Evolutionary conservation across 2,888 invertebrate species (phyloP).

Genomic region (Tipula lateralis): DNA sequence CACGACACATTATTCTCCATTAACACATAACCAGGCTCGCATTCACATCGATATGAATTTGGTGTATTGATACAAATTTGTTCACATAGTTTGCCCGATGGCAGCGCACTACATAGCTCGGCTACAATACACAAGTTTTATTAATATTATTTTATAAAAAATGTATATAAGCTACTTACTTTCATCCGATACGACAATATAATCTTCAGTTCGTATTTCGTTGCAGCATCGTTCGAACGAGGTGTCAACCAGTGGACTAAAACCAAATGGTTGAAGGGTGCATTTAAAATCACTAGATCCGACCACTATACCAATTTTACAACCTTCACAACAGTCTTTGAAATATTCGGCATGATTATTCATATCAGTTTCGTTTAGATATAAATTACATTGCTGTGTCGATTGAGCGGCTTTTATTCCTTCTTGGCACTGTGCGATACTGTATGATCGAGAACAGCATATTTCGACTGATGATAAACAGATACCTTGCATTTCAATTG

Average conservation of each 20-base stretch:
- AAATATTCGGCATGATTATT: constrained; percentile 40
- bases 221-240: constrained; percentile 60
- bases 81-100: constrained; percentile 49
- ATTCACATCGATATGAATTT: constrained; percentile 54
- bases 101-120: not conserved
- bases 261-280: constrained; percentile 52
- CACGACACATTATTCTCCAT: constrained; percentile 54
- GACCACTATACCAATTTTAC: constrained; percentile 59
- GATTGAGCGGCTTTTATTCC: constrained; percentile 43
- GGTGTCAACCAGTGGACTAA: constrained; percentile 57
- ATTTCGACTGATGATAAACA: constrained; percentile 61
- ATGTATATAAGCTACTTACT: not conserved
- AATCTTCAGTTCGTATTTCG: constrained; percentile 32
- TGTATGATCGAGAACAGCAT: constrained; percentile 57
- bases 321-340: constrained; percentile 60
- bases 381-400: constrained; percentile 39
- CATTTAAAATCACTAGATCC: constrained; percentile 53
- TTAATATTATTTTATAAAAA: not conserved
- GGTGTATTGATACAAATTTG: constrained; percentile 56
- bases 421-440: constrained; percentile 45
- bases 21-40: constrained; percentile 50
- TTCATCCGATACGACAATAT: constrained; percentile 20
- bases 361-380: constrained; percentile 37
- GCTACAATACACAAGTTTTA: constrained; percentile 24
- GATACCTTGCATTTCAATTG: constrained; percentile 54